A percentile compares a stretch with the other conserved stretches of the same genome.
Conservation (phyloP, 2,113 vertebrate species). For the Panurus biarmicus region DNA sequence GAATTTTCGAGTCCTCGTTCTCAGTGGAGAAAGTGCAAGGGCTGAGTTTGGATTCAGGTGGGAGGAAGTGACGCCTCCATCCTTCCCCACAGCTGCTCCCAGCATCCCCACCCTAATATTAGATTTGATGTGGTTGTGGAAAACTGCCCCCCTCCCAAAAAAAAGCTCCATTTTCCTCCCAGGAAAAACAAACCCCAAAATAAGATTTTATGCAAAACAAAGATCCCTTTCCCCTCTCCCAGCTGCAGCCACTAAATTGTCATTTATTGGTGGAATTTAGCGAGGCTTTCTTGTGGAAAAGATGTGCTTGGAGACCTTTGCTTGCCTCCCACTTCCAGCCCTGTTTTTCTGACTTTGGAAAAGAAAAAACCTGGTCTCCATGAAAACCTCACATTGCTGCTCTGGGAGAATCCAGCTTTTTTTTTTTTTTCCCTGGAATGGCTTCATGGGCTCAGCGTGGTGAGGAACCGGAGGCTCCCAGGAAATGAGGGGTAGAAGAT, state of each 20-base stretch:
- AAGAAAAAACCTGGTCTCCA: neutral
- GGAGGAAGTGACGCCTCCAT: neutral
- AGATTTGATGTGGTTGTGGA: neutral
- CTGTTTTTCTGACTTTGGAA: neutral
- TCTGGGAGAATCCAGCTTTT: neutral
- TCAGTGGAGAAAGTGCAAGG: neutral
- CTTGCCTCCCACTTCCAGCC: neutral
- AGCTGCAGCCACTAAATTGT: neutral
- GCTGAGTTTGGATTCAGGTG: neutral
- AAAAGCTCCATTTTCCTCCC: neutral
- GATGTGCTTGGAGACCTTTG: neutral
- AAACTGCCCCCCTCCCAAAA: neutral
- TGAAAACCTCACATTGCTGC: neutral
- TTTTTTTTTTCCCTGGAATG: neutral
- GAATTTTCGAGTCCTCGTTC: neutral
- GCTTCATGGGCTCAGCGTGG: neutral
- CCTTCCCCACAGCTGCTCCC: neutral
- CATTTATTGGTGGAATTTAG: neutral
- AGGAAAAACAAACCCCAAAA: neutral
- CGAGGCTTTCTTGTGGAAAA: neutral
- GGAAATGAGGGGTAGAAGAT: neutral
- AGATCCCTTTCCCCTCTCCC: neutral
- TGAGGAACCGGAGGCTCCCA: accelerated
- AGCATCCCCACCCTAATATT: neutral
- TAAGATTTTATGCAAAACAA: neutral